Conservation (phyloP, 2,113 vertebrate species). For the Fregata magnificens region DNA sequence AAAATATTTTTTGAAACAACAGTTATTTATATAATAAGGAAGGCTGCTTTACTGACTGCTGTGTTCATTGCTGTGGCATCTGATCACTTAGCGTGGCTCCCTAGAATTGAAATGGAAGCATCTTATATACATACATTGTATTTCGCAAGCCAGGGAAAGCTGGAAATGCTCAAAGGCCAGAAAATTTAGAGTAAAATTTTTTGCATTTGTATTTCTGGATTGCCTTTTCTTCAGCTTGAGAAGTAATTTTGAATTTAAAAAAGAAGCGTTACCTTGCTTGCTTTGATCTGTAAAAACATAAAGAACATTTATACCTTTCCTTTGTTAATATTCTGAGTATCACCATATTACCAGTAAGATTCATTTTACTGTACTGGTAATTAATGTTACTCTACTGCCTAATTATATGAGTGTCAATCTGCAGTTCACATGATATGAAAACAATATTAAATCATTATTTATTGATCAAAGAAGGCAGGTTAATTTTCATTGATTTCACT, state of each 20-base stretch:
- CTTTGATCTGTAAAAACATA: neutral
- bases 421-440: neutral
- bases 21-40: neutral
- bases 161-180: neutral
- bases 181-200: neutral
- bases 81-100: neutral
- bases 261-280: neutral
- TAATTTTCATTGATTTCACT: neutral
- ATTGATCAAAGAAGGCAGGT: neutral
- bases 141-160: neutral
- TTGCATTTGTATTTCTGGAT: neutral
- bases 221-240: neutral
- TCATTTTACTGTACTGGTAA: neutral
- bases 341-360: neutral
- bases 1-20: neutral
- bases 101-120: neutral
- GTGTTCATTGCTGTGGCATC: neutral
- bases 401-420: neutral
- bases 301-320: neutral
- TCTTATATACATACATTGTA: neutral
- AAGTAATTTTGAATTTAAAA: neutral
- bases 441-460: neutral
- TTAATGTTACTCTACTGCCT: neutral
- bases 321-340: neutral
- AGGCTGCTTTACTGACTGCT: neutral